A percentile compares a stretch with the other conserved stretches of the same genome.
Evolutionary conservation across 2,888 invertebrate genomes (phyloP).

Genomic region (Epsilonema sp.): DNA sequence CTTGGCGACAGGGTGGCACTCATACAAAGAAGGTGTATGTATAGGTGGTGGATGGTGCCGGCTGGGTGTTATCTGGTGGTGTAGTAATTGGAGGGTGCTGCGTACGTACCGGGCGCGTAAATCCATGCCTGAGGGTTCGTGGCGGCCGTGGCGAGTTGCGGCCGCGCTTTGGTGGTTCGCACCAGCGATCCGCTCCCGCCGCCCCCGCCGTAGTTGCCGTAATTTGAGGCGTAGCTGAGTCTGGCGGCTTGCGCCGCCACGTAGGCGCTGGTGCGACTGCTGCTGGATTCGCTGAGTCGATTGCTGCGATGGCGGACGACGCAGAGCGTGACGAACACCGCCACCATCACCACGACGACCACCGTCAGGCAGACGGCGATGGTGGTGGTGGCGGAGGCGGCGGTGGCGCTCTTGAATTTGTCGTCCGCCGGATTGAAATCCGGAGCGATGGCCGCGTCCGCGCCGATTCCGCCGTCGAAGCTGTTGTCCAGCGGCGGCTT

Average conservation of each 20-base stretch:
- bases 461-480: not conserved
- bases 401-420: not conserved
- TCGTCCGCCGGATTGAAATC: not conserved
- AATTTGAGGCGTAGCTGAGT: conserved; percentile 13
- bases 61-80: too few relatives aligned
- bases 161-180: not conserved
- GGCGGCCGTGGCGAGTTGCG: not conserved
- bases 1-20: too few relatives aligned
- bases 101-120: conserved; percentile 17
- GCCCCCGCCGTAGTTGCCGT: conserved; percentile 11
- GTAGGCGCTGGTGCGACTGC: conserved; percentile 19
- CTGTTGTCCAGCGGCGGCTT: not conserved
- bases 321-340: conserved; percentile 21
- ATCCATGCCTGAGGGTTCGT: conserved; percentile 15
- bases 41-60: too few relatives aligned
- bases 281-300: conserved; percentile 4
- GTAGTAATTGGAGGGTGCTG: too few relatives aligned
- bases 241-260: conserved; percentile 17
- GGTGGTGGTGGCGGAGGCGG: conserved; percentile 15
- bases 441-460: not conserved
- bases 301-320: conserved; percentile 14
- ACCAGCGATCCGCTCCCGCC: not conserved
- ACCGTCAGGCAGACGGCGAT: conserved; percentile 21
- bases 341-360: conserved; percentile 20
- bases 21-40: too few relatives aligned